phyloP scores from a whole-genome alignment of 2,888 invertebrate genomes.

The Hypolimnas misippus region DNA sequence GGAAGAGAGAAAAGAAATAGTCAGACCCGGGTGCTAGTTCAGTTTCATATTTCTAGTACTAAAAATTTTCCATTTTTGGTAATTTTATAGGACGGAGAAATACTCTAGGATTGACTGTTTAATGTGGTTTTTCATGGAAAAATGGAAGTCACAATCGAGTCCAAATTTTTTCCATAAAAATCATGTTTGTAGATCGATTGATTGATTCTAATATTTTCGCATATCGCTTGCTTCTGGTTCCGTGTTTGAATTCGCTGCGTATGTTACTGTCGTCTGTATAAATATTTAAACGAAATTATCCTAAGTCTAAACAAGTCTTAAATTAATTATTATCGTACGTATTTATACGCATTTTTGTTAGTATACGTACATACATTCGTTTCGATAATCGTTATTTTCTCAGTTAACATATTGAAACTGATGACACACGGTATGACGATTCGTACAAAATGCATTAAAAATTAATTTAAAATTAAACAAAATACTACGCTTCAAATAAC shows the following conservation, averaged over 20 bases:
- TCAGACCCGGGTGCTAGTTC: too few species aligned
- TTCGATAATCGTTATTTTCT: slow-evolving; percentile 10
- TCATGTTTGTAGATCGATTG: neutral
- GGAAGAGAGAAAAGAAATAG: too few species aligned
- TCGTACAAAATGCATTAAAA: slow-evolving; percentile 5
- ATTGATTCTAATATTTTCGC: slow-evolving; percentile 3
- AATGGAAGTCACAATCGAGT: neutral
- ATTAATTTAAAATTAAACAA: neutral
- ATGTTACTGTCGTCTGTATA: slow-evolving; percentile 2
- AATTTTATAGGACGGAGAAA: neutral
- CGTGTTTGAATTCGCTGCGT: neutral
- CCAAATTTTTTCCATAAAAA: neutral
- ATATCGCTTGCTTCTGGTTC: slow-evolving; percentile 23
- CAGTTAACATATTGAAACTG: slow-evolving; percentile 24
- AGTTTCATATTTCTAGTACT: too few species aligned
- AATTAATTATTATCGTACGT: slow-evolving; percentile 11
- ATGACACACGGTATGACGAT: neutral
- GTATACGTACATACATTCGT: neutral
- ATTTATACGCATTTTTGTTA: slow-evolving; percentile 11
- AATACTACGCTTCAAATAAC: neutral
- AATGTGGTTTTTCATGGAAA: neutral
- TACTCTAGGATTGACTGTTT: neutral
- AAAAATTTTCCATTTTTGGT: neutral
- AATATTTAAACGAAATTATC: slow-evolving; percentile 12
- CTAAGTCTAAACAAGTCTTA: slow-evolving; percentile 3